Base-by-base conservation (phyloP, 1,140 invertebrate genomes). In the Lineus longissimus region DNA sequence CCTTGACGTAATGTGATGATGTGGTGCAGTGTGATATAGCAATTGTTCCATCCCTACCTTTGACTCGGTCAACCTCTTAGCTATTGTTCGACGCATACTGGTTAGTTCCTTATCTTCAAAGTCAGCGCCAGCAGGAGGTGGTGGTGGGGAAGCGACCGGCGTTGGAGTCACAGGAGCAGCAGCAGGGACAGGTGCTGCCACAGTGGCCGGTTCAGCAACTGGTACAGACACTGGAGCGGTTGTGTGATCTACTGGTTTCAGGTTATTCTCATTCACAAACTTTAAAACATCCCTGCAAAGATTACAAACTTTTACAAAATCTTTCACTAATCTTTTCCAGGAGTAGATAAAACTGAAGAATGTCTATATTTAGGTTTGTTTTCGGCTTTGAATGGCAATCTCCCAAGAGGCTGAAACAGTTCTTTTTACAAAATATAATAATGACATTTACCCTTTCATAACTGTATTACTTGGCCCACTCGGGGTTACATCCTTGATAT, bases 11-110 rank as follows among this genome's bases (percentile, higher is more conserved):
- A n/a, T n/a, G n/a, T n/a, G n/a, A n/a, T n/a, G n/a, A n/a, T n/a
- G n/a, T n/a, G n/a, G n/a, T n/a, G n/a, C n/a, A n/a, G n/a, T n/a
- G n/a, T n/a, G n/a, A n/a, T n/a, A n/a, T n/a, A n/a, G n/a, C n/a
- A n/a, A n/a, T n/a, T n/a, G n/a, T n/a, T n/a, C 33, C 33, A 36
- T 36, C 6, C 33, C 33, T 36, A 82, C 84, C 86, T 99, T 99
- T 33, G 96, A 97, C 75, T 94, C 87, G 0, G 90, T 82, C 13
- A 99, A 85, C 65, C 95, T 83, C 81, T 93, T 94, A 2, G 95
- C 96, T 76, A 98, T 80, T 22, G 73, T 71, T 65, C 87, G 87
- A 58, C 96, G 84, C 83, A 98, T 95, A 74, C 88, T 92, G 0
- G 91, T 90, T 33, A 97, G 82, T 7, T 91, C 90, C 63, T 93